Evolutionary conservation across 2,797 vertebrate species (phyloP).

Genomic region (Spatula clypeata): DNA sequence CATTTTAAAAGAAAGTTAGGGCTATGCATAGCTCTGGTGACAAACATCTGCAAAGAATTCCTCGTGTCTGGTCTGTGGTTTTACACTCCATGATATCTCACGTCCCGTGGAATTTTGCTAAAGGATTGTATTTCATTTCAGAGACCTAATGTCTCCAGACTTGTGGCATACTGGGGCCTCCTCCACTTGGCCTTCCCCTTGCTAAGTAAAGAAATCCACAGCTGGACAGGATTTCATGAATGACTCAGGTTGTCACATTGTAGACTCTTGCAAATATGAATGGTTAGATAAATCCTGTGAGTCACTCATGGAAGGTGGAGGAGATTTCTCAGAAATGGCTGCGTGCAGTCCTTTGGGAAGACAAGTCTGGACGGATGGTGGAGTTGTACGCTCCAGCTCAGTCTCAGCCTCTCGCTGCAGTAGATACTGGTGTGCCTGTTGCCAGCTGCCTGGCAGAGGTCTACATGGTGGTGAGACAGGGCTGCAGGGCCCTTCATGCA

Average conservation of each 20-base stretch:
- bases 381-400: rapidly evolving
- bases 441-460: neutral
- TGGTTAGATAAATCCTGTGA: neutral
- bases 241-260: neutral
- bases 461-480: rapidly evolving
- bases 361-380: rapidly evolving
- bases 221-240: neutral
- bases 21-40: neutral
- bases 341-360: neutral
- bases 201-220: neutral
- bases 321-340: neutral
- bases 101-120: neutral
- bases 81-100: neutral
- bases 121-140: neutral
- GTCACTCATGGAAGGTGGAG: neutral
- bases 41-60: neutral
- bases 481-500: neutral
- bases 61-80: neutral
- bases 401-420: rapidly evolving
- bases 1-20: neutral
- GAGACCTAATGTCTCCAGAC: neutral
- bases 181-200: neutral
- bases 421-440: neutral
- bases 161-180: neutral
- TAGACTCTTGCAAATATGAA: neutral